Base-by-base conservation (phyloP, 2,797 vertebrate genomes). In the Protonibea diacanthus region DNA sequence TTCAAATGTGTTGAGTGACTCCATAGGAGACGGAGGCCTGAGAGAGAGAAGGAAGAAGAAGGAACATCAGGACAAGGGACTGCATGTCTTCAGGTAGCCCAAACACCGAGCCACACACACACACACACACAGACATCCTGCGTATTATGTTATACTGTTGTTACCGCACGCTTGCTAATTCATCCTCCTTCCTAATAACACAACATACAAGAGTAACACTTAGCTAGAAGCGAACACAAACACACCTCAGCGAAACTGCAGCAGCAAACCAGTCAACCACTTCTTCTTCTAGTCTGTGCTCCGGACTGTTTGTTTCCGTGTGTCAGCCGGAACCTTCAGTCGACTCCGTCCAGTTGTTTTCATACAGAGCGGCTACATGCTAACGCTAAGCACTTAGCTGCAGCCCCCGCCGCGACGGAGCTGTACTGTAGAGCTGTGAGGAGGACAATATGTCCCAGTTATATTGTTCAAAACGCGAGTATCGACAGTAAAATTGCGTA, bases 1-100 rank as follows among this genome's bases (percentile, higher is more conserved):
- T 70, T 96, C 96, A 89, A 96, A 96, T 20, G 93, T 85, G 89
- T 94, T 96, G 57, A 96, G 92, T 2, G 95, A 92, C 88, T 96
- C 96, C 95, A 96, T 96, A 53, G 76, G 82, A 64, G 82, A 85
- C 33, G 44, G 66, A 9, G 74, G 79, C 73, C 76, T 87, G 80
- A 0, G 25, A 9, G 18, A 83, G 2, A 40, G 62, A 38, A 38
- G 33, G 33, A 38, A 38, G 33, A 9, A 2, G 33, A 9, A 38
- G 0, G 78, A 2, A 64, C 15, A 73, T 12, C 5, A 14, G 8
- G 33, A 60, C 1, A 4, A 58, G 33, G 33, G 0, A 44, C 8
- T 63, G 7, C 0, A 4, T 42, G 1, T 23, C 18, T 29, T 1
- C 38, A 56, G 2, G 29, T 3, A 1, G 18, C 2, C 60, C 12